Percentiles rank a stretch among this genome's conserved stretches.
Evolutionary conservation across 2,888 invertebrate species (phyloP).

Genomic region (Pandemis corylana): DNA sequence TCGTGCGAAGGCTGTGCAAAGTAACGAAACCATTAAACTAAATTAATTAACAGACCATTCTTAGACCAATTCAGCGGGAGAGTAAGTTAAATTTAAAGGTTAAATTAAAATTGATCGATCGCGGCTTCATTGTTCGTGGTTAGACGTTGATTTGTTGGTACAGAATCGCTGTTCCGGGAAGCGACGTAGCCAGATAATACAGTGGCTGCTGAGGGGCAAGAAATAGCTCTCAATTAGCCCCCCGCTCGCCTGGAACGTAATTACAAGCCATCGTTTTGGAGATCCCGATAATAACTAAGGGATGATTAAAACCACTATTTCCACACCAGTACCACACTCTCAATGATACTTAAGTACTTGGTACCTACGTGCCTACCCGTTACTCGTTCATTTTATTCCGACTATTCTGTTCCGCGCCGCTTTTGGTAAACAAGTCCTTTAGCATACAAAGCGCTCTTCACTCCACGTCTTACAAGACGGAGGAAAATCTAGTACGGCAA

Average conservation of each 20-base stretch:
- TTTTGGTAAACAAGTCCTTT: constrained; percentile 18
- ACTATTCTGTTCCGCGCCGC: constrained; percentile 4
- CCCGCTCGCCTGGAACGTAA: constrained; percentile 53
- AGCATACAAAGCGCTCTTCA: constrained; percentile 21
- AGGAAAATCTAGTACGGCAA: constrained; percentile 9
- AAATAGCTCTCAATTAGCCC: constrained; percentile 57
- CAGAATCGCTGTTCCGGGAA: constrained; percentile 17
- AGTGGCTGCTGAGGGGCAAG: constrained; percentile 46
- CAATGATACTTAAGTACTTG: neutral
- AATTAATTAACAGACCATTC: constrained; percentile 39
- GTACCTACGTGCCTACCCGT: neutral
- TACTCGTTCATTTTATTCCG: constrained; percentile 14
- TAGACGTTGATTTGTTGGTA: constrained; percentile 8
- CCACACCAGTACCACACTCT: neutral
- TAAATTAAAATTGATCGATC: constrained; percentile 28
- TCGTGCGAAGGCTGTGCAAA: constrained; percentile 9
- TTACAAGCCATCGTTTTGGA: constrained; percentile 55
- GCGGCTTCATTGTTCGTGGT: constrained; percentile 16
- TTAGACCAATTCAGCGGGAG: constrained; percentile 17
- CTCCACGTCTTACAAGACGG: constrained; percentile 6
- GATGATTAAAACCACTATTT: constrained; percentile 31
- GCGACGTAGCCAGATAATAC: constrained; percentile 18
- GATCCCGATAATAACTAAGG: constrained; percentile 48
- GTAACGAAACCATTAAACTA: constrained; percentile 29
- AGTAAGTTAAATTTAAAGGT: constrained; percentile 22